Base-by-base conservation (phyloP, 2,888 invertebrate species). In the Acrobasis consociella region DNA sequence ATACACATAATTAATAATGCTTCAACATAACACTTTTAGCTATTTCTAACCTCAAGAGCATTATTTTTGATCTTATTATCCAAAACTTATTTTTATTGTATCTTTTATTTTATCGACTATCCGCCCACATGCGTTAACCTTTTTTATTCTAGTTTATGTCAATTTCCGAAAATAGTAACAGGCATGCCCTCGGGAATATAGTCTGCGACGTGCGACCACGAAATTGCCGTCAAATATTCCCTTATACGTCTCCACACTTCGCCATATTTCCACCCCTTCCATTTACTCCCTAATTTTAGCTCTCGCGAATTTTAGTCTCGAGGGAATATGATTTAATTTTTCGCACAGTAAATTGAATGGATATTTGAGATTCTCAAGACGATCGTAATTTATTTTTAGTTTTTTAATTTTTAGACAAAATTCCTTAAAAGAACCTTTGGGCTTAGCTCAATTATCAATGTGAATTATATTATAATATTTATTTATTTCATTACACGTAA, bases 281-380 rank as follows among this genome's bases (percentile, higher is more conserved):
- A 55, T 50, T 10, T 64, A 55, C 64, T 63, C 62, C 67, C 60
- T 65, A 69, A 69, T 69, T 67, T 65, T 64, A 60, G 50, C 62
- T 62, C 55, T 62, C 65, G 67, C 62, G 65, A 67, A 66, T 66
- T 69, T 67, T 64, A 60, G 65, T 66, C 62, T 65, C 61, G 1
- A 58, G 69, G 67, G 67, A 52, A 66, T 58, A 66, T 65, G 66
- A 69, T 69, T 66, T 66, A 64, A 65, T 64, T 62, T 62, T 64
- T 60, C 64, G 38, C 52, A 64, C 52, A 66, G 60, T 65, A 65
- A 69, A 69, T 69, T 69, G 67, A 63, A 52, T 22, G 55, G 53
- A 46, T 53, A 55, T 62, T 62, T 53, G 55, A 13, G 15, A 62
- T 55, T 55, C 49, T n/a, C 46, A 13, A 13, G 5, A 46, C 11